Evolutionary conservation across 2,888 invertebrate genomes (phyloP).

Genomic region (Tupiocoris notatus): DNA sequence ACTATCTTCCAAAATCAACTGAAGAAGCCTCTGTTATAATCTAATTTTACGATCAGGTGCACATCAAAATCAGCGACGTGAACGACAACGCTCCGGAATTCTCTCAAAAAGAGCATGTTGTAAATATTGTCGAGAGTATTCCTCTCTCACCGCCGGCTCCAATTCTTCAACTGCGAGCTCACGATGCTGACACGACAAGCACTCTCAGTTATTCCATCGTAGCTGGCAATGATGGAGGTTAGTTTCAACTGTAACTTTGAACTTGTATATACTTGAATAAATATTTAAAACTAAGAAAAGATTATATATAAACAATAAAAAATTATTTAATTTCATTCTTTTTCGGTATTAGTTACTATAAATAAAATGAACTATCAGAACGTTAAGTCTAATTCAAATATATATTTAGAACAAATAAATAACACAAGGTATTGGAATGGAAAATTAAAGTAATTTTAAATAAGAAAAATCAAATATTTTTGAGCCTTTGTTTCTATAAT

Average conservation of each 20-base stretch:
- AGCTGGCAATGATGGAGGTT: slow-evolving; percentile 65
- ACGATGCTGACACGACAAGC: slow-evolving; percentile 75
- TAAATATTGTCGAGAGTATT: slow-evolving; percentile 80
- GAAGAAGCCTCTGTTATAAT: neutral
- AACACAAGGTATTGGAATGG: too few relatives aligned
- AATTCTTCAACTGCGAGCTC: slow-evolving; percentile 75
- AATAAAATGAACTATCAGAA: too few relatives aligned
- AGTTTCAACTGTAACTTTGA: slow-evolving; percentile 48
- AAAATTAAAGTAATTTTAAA: too few relatives aligned
- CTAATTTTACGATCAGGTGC: slow-evolving; percentile 57
- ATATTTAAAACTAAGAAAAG: too few relatives aligned
- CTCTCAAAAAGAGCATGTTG: slow-evolving; percentile 71
- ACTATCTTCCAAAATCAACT: neutral
- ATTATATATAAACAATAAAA: too few relatives aligned
- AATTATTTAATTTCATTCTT: too few relatives aligned
- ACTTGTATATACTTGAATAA: too few relatives aligned
- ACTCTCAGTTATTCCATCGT: slow-evolving; percentile 72
- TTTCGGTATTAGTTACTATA: slow-evolving; percentile 51
- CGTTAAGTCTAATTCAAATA: too few relatives aligned
- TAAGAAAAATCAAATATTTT: too few relatives aligned
- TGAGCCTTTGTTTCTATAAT: too few relatives aligned
- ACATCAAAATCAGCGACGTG: slow-evolving; percentile 75
- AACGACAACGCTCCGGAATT: slow-evolving; percentile 88
- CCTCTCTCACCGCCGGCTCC: slow-evolving; percentile 77
- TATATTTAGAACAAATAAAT: too few relatives aligned